Percentiles rank a stretch among this genome's conserved stretches.
These are phyloP conservation scores for Tapirus indicus DNA, from an alignment of 2,797 vertebrate species.

Conservation along the genomic window DNA sequence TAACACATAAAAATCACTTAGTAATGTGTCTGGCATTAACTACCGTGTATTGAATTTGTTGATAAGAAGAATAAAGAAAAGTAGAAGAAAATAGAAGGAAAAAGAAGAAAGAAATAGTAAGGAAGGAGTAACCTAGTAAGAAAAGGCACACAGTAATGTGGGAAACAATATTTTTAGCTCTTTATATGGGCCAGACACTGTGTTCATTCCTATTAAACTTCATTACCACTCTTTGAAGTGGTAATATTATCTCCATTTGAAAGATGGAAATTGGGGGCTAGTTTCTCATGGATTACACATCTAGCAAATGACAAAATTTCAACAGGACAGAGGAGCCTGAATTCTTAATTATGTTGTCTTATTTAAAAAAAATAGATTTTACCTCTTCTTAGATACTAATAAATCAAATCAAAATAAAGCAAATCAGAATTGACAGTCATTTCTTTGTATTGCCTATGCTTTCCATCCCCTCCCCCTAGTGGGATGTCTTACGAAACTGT, in stretches of 20 bases:
- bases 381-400: constrained; percentile 20
- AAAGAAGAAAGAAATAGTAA: not conserved
- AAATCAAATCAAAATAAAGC: not conserved
- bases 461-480: not conserved
- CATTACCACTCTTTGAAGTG: not conserved
- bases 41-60: not conserved
- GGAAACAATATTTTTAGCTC: not conserved
- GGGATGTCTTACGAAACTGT: not conserved
- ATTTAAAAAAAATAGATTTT: not conserved
- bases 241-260: not conserved
- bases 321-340: not conserved
- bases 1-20: not conserved
- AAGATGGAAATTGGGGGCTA: not conserved
- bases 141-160: not conserved
- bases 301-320: not conserved
- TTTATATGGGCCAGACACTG: not conserved
- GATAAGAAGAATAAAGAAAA: not conserved
- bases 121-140: not conserved
- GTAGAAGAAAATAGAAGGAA: not conserved
- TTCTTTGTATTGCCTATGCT: not conserved
- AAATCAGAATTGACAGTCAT: not conserved
- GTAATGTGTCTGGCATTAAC: not conserved
- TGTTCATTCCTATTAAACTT: not conserved
- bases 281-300: not conserved
- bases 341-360: not conserved